A percentile compares a stretch with the other conserved stretches of the same genome.
Evolutionary conservation across 2,797 vertebrate species (phyloP).

Genomic region (Masticophis lateralis): DNA sequence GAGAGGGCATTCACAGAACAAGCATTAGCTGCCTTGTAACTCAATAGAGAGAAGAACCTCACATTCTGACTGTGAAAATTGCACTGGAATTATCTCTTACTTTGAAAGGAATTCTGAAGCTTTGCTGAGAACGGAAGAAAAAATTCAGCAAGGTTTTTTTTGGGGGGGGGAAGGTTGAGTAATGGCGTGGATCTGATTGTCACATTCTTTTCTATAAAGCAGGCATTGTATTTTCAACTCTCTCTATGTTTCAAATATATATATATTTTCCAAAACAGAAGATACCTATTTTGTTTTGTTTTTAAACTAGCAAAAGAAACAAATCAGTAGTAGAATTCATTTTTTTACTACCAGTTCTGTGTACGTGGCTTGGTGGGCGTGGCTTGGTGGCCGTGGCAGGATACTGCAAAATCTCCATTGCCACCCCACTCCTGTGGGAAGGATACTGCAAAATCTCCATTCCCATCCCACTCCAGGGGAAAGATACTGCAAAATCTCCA

Average conservation of each 20-base stretch:
- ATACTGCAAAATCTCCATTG: too few species aligned
- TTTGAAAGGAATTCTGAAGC: not conserved
- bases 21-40: constrained; percentile 9
- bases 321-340: too few species aligned
- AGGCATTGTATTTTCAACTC: not conserved
- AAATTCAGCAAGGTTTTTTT: not conserved
- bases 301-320: not conserved
- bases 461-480: too few species aligned
- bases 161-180: not conserved
- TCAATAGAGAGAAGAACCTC: not conserved
- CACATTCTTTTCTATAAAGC: not conserved
- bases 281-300: not conserved
- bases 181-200: not conserved
- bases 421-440: too few species aligned
- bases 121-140: not conserved
- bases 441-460: too few species aligned
- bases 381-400: too few species aligned
- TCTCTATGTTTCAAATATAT: not conserved
- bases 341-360: too few species aligned
- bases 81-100: not conserved
- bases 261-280: not conserved
- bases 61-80: not conserved
- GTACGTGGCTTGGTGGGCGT: too few species aligned
- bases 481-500: too few species aligned
- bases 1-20: not conserved